Evolutionary conservation across 2,797 vertebrate genomes (phyloP).

Genomic region (Xenopus petersii): DNA sequence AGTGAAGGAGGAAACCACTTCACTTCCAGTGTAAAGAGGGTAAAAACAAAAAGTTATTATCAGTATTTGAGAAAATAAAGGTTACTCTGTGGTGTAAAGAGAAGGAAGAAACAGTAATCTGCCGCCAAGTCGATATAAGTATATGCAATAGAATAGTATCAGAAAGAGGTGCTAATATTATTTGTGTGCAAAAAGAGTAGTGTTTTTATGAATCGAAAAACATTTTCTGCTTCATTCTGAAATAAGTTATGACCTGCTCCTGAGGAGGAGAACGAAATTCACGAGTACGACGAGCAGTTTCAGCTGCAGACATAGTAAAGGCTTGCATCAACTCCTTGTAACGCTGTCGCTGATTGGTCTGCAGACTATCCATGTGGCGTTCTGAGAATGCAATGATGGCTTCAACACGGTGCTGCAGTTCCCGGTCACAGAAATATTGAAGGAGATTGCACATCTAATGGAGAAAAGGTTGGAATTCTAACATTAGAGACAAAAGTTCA

Average conservation of each 20-base stretch:
- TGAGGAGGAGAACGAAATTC: constrained; percentile 92
- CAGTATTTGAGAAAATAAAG: no score
- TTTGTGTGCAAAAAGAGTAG: no score
- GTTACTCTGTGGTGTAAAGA: no score
- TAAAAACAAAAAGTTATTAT: no score
- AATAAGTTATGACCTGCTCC: constrained; percentile 75
- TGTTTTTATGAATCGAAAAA: no score
- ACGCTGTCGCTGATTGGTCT: constrained; percentile 80
- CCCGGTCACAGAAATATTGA: constrained; percentile 93
- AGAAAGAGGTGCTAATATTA: no score
- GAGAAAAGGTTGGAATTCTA: not conserved
- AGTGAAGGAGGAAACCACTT: no score
- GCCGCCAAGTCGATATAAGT: no score
- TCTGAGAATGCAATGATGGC: constrained; percentile 85
- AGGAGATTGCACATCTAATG: constrained; percentile 89
- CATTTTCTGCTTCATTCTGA: not conserved
- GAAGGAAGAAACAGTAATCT: no score
- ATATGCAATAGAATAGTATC: no score
- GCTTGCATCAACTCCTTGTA: constrained; percentile 82
- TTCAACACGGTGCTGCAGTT: constrained; percentile 89
- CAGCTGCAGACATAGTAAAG: constrained; percentile 85
- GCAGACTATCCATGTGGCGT: constrained; percentile 75
- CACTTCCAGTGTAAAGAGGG: no score
- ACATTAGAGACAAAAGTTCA: no score
- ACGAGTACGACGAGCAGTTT: constrained; percentile 84